These are phyloP conservation scores for Didymodactylos carnosus DNA, from an alignment of 2,888 invertebrate species.

Conservation along the genomic window DNA sequence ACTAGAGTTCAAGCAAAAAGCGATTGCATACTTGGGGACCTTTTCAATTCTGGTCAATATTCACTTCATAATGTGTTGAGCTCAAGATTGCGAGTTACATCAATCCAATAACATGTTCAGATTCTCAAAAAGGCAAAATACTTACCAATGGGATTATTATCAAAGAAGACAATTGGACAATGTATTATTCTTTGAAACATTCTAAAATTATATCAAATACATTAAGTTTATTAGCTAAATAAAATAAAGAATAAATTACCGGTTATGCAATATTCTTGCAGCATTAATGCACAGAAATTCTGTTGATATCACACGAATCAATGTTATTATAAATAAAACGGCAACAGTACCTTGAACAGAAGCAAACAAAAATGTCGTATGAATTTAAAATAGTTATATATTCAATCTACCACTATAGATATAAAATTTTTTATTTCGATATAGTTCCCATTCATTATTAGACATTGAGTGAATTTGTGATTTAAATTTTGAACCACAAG, in stretches of 20 bases:
- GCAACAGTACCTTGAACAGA: not conserved
- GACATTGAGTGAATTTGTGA: constrained; percentile 18
- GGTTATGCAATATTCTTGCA: not conserved
- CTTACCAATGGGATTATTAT: not conserved
- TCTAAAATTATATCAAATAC: not conserved
- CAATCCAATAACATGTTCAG: no score
- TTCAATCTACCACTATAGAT: not conserved
- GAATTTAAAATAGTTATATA: not conserved
- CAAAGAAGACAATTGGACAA: not conserved
- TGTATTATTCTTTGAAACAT: not conserved
- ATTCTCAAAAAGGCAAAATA: no score
- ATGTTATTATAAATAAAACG: not conserved
- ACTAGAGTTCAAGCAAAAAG: no score
- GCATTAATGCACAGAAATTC: not conserved
- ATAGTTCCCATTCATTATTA: not conserved
- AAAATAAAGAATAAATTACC: not conserved
- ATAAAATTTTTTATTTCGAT: not conserved
- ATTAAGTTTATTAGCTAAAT: not conserved
- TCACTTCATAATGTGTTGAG: no score
- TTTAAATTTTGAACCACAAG: no score
- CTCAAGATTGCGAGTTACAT: no score
- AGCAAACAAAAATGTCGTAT: not conserved
- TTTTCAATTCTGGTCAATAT: no score
- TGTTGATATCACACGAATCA: not conserved
- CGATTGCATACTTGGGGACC: no score